Conservation (phyloP, 2,113 vertebrate genomes). For the Calyptomena viridis region DNA sequence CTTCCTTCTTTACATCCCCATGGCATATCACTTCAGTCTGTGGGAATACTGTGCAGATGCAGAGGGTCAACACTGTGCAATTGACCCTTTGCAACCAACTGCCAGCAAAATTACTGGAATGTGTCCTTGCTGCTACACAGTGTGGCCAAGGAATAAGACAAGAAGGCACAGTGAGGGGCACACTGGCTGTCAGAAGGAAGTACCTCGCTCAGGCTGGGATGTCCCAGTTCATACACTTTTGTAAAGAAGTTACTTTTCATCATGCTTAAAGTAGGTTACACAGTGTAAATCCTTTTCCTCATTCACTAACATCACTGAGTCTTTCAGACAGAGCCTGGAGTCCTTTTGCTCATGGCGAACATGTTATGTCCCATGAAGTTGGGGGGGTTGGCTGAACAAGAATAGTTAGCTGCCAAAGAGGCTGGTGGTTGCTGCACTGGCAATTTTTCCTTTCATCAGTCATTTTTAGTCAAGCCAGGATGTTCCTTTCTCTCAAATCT, state of each 20-base stretch:
- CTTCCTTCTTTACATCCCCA: not conserved
- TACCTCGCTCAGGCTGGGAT: not conserved
- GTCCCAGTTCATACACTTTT: not conserved
- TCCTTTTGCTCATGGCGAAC: not conserved
- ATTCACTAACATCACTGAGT: not conserved
- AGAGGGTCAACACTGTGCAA: not conserved
- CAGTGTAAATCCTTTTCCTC: not conserved
- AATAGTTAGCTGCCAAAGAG: not conserved
- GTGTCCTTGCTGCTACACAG: not conserved
- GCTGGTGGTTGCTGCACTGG: not conserved
- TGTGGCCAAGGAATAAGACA: not conserved
- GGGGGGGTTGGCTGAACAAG: rapidly evolving
- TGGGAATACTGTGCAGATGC: not conserved
- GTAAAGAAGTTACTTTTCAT: not conserved
- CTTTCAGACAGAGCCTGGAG: not conserved
- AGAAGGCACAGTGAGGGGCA: not conserved
- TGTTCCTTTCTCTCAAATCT: not conserved
- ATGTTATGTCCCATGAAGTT: not conserved
- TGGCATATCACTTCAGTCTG: not conserved
- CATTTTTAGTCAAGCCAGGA: not conserved
- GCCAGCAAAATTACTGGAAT: not conserved
- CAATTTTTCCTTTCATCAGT: not conserved
- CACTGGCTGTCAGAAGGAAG: not conserved
- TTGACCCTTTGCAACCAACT: not conserved
- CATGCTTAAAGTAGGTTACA: not conserved